Percentiles rank a stretch among this genome's conserved stretches.
Conservation (phyloP, 1,140 invertebrate species). For the Agraylea sexmaculata region DNA sequence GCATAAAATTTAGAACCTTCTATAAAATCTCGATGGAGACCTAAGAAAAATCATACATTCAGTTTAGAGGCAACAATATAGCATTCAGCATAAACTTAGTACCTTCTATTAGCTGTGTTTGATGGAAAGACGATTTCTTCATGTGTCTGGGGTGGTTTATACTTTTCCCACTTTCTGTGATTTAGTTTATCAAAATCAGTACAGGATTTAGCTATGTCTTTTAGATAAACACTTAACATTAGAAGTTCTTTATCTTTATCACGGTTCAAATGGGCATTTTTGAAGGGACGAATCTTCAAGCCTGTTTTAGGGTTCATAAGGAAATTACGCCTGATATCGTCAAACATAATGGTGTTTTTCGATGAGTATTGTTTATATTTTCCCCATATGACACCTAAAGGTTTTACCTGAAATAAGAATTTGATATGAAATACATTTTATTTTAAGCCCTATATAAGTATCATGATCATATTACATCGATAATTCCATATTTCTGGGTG, state of each 20-base stretch:
- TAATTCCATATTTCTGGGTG: constrained; percentile 75
- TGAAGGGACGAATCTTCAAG: constrained; percentile 79
- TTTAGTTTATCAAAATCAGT: constrained; percentile 78
- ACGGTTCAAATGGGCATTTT: constrained; percentile 80
- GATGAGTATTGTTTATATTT: constrained; percentile 78
- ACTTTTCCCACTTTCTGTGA: constrained; percentile 87
- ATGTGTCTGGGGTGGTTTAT: constrained; percentile 44
- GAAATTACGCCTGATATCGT: constrained; percentile 94
- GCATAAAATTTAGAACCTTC: constrained; percentile 7
- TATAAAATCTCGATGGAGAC: too few relatives aligned
- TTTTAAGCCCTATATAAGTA: background rate
- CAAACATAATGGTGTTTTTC: constrained; percentile 97
- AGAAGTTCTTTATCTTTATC: constrained; percentile 75
- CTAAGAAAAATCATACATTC: too few relatives aligned
- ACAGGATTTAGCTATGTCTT: constrained; percentile 65
- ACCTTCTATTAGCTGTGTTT: too few relatives aligned
- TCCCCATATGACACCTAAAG: constrained; percentile 93
- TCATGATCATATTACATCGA: constrained; percentile 52
- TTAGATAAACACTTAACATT: constrained; percentile 72
- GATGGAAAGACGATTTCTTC: too few relatives aligned
- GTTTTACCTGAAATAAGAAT: constrained; percentile 68
- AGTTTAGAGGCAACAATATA: too few relatives aligned
- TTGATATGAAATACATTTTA: background rate
- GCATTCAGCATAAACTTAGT: too few relatives aligned
- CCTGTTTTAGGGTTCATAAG: constrained; percentile 96